Conservation (phyloP, 2,797 vertebrate genomes). For the Coluber constrictor region DNA sequence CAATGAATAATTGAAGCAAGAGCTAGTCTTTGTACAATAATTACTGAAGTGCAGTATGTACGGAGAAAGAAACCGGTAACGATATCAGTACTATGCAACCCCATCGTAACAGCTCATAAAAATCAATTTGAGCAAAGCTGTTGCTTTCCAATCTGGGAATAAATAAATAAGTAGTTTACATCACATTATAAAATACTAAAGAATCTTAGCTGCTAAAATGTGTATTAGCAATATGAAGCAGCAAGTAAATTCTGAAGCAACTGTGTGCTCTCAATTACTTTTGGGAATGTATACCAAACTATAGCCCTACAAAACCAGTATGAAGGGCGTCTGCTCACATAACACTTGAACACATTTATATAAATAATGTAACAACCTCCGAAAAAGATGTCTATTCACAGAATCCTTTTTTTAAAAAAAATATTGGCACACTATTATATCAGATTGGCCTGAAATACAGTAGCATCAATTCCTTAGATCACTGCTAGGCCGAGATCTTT, state of each 20-base stretch:
- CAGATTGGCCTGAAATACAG: not conserved
- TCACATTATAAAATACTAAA: slow-evolving; percentile 23
- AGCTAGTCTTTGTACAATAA: slow-evolving; percentile 25
- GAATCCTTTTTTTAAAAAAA: not conserved
- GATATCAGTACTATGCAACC: not conserved
- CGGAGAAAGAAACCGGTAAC: not conserved
- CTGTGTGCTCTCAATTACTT: not conserved
- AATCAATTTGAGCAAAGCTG: not conserved
- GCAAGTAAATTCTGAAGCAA: not conserved
- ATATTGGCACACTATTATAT: not conserved
- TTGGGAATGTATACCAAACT: not conserved
- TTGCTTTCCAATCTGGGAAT: slow-evolving; percentile 7
- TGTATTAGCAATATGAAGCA: slow-evolving; percentile 16
- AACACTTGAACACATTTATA: not conserved
- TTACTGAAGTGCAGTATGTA: not conserved
- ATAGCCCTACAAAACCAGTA: not conserved
- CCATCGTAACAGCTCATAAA: not conserved
- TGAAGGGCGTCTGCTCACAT: not conserved
- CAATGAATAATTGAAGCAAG: slow-evolving; percentile 12
- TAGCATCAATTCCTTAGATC: slow-evolving; percentile 45
- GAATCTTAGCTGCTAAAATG: not conserved
- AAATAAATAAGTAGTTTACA: not conserved
- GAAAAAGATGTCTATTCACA: not conserved
- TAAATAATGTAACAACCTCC: not conserved
- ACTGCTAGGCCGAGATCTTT: not conserved